Percentiles rank a stretch among this genome's conserved stretches.
phyloP scores from a whole-genome alignment of 2,797 vertebrate genomes.

The Corythornis leucogaster region DNA sequence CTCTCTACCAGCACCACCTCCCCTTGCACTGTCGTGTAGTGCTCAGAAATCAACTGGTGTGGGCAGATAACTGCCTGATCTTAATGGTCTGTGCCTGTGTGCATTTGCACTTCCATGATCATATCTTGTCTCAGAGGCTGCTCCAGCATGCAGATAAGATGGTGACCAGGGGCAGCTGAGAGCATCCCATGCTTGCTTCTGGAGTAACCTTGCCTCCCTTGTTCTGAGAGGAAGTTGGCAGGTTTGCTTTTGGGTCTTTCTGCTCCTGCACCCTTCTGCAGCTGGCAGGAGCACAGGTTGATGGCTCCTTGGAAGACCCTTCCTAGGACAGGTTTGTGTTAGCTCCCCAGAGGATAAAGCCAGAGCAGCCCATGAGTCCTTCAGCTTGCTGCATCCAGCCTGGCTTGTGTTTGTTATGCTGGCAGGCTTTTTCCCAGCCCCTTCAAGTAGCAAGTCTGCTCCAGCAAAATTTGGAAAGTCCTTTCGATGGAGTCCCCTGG shows the following conservation, averaged over 20 bases:
- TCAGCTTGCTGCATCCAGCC: neutral
- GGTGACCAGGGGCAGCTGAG: neutral
- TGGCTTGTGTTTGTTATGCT: neutral
- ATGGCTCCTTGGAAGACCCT: neutral
- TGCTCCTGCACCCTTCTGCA: neutral
- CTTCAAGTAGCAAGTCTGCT: rapidly evolving
- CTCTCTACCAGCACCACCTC: neutral
- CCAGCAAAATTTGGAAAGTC: neutral
- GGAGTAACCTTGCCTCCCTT: neutral
- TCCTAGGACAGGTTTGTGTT: neutral
- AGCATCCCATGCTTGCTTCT: rapidly evolving
- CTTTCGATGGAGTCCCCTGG: neutral
- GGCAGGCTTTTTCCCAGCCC: neutral
- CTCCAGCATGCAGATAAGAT: neutral
- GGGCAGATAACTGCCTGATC: neutral
- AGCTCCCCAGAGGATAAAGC: neutral
- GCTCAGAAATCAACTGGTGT: neutral
- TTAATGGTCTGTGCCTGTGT: rapidly evolving
- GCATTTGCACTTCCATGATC: rapidly evolving
- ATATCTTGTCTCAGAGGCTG: neutral
- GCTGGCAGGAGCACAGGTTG: rapidly evolving
- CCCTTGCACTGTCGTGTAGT: neutral
- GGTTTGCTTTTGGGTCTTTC: neutral
- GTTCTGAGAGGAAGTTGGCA: rapidly evolving
- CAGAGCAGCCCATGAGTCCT: neutral